A percentile compares a stretch with the other conserved stretches of the same genome.
phyloP scores from a whole-genome alignment of 2,888 invertebrate genomes.

The Altica lythri region DNA sequence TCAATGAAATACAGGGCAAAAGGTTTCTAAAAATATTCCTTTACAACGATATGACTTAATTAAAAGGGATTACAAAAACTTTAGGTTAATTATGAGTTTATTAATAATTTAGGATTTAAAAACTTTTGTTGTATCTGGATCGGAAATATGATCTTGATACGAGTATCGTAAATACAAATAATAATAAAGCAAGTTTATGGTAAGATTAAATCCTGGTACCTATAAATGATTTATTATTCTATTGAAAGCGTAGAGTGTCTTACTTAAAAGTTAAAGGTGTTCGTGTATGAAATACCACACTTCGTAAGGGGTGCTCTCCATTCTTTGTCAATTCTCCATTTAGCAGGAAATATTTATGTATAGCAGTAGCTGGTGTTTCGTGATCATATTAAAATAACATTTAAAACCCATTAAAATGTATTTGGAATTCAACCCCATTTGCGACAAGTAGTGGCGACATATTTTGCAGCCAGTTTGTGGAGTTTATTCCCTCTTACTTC shows the following conservation, averaged over 20 bases:
- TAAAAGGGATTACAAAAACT: no score
- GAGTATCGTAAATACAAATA: no score
- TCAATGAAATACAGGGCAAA: background rate
- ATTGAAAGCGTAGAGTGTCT: no score
- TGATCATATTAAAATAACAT: conserved; percentile 22
- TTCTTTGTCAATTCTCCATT: conserved; percentile 20
- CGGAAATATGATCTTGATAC: no score
- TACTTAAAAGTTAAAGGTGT: no score
- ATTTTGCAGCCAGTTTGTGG: conserved; percentile 20
- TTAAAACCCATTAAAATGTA: conserved; percentile 23
- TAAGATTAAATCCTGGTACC: no score
- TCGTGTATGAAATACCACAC: no score
- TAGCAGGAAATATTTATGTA: conserved; percentile 16
- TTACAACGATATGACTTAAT: background rate
- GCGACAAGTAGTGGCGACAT: conserved; percentile 24
- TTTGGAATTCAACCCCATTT: conserved; percentile 23
- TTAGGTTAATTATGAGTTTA: no score
- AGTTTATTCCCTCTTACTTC: conserved; percentile 10
- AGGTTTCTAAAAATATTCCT: background rate
- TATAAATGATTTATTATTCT: no score
- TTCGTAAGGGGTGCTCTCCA: background rate
- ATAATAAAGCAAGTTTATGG: no score
- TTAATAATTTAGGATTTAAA: no score
- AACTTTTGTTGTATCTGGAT: no score
- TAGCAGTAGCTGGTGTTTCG: conserved; percentile 9